These are phyloP conservation scores for Drosophila ironensis DNA, from an alignment of 1,140 invertebrate species.

Conservation along the genomic window DNA sequence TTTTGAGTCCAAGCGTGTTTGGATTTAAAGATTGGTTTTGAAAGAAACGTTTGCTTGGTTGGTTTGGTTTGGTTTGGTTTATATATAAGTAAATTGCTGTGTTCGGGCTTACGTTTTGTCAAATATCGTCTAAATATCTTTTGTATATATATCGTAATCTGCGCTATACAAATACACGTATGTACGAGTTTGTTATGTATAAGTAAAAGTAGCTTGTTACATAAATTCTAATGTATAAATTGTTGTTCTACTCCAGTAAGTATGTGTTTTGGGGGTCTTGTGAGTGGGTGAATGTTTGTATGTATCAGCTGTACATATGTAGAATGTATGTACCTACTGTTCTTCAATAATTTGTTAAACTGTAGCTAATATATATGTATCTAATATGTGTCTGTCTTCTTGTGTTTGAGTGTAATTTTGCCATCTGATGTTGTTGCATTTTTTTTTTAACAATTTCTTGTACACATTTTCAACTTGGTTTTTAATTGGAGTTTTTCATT, in stretches of 20 bases:
- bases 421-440: slow-evolving; percentile 9
- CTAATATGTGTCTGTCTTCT: slow-evolving; percentile 12
- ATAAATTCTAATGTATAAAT: slow-evolving; percentile 61
- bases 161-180: slow-evolving; percentile 27
- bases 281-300: slow-evolving; percentile 38
- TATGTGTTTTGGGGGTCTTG: no score
- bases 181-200: slow-evolving; percentile 32
- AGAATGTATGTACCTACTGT: slow-evolving; percentile 76
- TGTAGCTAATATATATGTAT: slow-evolving; percentile 36
- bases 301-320: slow-evolving; percentile 66
- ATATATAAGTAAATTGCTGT: slow-evolving; percentile 73
- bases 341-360: slow-evolving; percentile 52
- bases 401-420: slow-evolving; percentile 7
- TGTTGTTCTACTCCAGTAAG: slow-evolving; percentile 54
- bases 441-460: slow-evolving; percentile 23
- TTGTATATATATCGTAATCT: slow-evolving; percentile 39
- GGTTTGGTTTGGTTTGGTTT: slow-evolving; percentile 16
- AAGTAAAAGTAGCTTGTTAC: slow-evolving; percentile 57
- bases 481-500: slow-evolving; percentile 13
- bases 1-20: no score
- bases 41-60: no score
- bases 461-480: slow-evolving; percentile 23
- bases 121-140: slow-evolving; percentile 52
- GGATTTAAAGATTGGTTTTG: no score
- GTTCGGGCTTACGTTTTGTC: slow-evolving; percentile 43